These are phyloP conservation scores for Aegithalos caudatus DNA, from an alignment of 2,113 vertebrate genomes.

Conservation along the genomic window DNA sequence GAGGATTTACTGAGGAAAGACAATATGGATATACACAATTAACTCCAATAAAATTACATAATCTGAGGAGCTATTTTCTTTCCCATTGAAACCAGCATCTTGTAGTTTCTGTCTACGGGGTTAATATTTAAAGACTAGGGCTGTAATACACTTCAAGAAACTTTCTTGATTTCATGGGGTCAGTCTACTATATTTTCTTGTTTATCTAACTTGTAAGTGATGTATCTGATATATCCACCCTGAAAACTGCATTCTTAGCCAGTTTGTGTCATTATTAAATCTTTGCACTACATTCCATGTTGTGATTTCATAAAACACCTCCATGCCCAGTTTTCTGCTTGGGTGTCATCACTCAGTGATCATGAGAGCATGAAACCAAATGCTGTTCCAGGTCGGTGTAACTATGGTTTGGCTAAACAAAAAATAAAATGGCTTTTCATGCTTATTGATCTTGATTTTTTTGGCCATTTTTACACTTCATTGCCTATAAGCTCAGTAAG, in stretches of 20 bases:
- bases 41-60: neutral
- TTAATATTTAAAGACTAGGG: neutral
- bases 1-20: neutral
- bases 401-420: conserved; percentile 59
- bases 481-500: conserved; percentile 44
- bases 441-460: conserved; percentile 66
- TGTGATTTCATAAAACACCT: conserved; percentile 15
- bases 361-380: conserved; percentile 54
- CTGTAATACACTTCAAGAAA: neutral
- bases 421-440: conserved; percentile 67
- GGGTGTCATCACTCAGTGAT: conserved; percentile 51
- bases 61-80: neutral
- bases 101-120: neutral
- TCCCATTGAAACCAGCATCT: neutral
- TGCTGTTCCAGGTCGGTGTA: conserved; percentile 26
- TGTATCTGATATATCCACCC: neutral
- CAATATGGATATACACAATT: neutral
- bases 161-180: neutral
- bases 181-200: neutral
- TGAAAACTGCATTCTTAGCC: neutral
- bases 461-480: conserved; percentile 52
- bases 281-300: neutral
- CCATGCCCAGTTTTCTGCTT: conserved; percentile 45
- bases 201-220: neutral
- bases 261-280: neutral